Percentiles rank a stretch among this genome's conserved stretches.
Evolutionary conservation across 2,797 vertebrate species (phyloP).

Genomic region (Etheostoma perlongum): DNA sequence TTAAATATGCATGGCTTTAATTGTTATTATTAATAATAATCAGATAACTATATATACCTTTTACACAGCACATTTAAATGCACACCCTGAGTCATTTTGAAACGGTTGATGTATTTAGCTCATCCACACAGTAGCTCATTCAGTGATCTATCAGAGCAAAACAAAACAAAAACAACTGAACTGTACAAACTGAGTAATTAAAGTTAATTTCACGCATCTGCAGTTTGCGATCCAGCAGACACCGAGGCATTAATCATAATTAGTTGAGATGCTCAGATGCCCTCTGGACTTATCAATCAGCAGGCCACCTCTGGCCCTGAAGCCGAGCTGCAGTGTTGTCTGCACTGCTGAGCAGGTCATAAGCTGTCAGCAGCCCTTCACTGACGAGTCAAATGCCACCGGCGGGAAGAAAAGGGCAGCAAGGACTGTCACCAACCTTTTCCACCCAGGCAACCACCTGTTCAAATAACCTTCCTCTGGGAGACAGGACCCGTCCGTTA

Average conservation of each 20-base stretch:
- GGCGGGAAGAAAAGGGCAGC: constrained; percentile 34
- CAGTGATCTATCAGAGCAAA: constrained; percentile 53
- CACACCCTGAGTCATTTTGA: constrained; percentile 32
- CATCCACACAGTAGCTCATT: constrained; percentile 45
- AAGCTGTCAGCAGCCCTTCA: constrained; percentile 43
- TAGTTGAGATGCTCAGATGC: constrained; percentile 75
- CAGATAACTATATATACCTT: constrained; percentile 15
- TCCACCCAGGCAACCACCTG: constrained; percentile 49
- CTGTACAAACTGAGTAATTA: constrained; percentile 77
- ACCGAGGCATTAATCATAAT: constrained; percentile 81
- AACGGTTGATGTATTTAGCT: constrained; percentile 48
- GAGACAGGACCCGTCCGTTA: constrained; percentile 28
- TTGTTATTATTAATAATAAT: background rate
- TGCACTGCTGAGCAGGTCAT: constrained; percentile 49
- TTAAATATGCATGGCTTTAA: constrained; percentile 1
- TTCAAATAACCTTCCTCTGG: constrained; percentile 26
- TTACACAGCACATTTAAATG: constrained; percentile 49
- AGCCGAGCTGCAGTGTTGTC: constrained; percentile 13
- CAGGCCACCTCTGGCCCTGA: constrained; percentile 60
- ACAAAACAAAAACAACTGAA: constrained; percentile 76
- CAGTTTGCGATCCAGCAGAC: constrained; percentile 75
- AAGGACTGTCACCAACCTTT: constrained; percentile 42
- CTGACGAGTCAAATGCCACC: constrained; percentile 7
- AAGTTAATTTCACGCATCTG: constrained; percentile 83
- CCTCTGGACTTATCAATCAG: constrained; percentile 75